Evolutionary conservation across 2,797 vertebrate species (phyloP).

Genomic region (Trematomus bernacchii): DNA sequence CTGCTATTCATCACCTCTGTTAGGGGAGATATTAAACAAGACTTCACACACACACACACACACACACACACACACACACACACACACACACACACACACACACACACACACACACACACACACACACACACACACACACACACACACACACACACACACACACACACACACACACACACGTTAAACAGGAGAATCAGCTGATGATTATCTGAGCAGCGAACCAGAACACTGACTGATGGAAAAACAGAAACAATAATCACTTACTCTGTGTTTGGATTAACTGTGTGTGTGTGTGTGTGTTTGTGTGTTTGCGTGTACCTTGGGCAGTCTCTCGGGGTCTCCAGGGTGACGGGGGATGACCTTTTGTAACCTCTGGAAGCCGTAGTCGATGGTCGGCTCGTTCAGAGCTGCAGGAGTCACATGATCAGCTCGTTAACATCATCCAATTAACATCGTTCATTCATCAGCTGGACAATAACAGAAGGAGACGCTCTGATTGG

Average conservation of each 20-base stretch:
- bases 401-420: slow-evolving; percentile 88
- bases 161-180: neutral
- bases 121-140: slow-evolving; percentile 25
- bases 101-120: slow-evolving; percentile 11
- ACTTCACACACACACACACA: slow-evolving; percentile 24
- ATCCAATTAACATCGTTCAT: too few species aligned
- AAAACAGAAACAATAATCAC: slow-evolving; percentile 48
- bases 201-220: slow-evolving; percentile 75
- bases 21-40: too few species aligned
- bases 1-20: too few species aligned
- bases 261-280: slow-evolving; percentile 55
- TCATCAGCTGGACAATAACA: too few species aligned
- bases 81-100: slow-evolving; percentile 24
- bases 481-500: too few species aligned
- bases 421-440: too few species aligned
- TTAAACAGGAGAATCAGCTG: slow-evolving; percentile 55
- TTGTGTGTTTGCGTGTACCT: slow-evolving; percentile 83
- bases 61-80: slow-evolving; percentile 37
- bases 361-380: slow-evolving; percentile 99
- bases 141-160: slow-evolving; percentile 1
- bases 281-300: slow-evolving; percentile 23
- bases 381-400: slow-evolving; percentile 98
- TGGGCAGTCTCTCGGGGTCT: slow-evolving; percentile 97
- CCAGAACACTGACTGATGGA: slow-evolving; percentile 87
- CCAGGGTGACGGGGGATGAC: slow-evolving; percentile 98